Percentiles rank a stretch among this genome's conserved stretches.
These are phyloP conservation scores for Battus philenor DNA, from an alignment of 1,140 invertebrate genomes.

Conservation along the genomic window DNA sequence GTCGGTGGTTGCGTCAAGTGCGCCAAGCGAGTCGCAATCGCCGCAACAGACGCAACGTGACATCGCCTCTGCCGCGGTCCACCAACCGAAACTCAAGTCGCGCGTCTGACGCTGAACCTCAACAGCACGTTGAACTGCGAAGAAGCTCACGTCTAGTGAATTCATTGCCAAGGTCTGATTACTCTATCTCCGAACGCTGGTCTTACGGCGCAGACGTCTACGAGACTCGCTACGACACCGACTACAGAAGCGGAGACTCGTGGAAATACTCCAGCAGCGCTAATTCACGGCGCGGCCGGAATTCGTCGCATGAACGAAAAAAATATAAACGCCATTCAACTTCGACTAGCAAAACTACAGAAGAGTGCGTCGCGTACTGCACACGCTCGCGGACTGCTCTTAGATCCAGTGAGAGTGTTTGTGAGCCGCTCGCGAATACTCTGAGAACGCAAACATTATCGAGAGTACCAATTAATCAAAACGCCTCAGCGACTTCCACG, in stretches of 20 bases:
- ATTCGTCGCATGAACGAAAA: slow-evolving; percentile 63
- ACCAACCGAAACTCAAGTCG: slow-evolving; percentile 44
- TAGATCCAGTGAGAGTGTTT: slow-evolving; percentile 61
- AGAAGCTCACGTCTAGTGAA: slow-evolving; percentile 59
- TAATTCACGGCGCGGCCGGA: slow-evolving; percentile 46
- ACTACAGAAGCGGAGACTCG: slow-evolving; percentile 50
- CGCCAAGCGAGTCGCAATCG: slow-evolving; percentile 62
- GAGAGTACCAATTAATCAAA: slow-evolving; percentile 32
- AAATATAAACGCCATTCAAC: slow-evolving; percentile 50
- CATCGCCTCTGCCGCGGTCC: slow-evolving; percentile 50
- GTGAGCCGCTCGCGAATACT: slow-evolving; percentile 49
- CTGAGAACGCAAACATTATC: slow-evolving; percentile 36
- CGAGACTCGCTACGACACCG: slow-evolving; percentile 63
- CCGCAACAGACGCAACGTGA: slow-evolving; percentile 58
- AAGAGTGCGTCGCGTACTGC: slow-evolving; percentile 65
- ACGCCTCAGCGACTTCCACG: slow-evolving; percentile 35
- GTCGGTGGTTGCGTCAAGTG: slow-evolving; percentile 67
- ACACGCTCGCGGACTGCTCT: slow-evolving; percentile 71
- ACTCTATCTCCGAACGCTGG: slow-evolving; percentile 65
- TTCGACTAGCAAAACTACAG: slow-evolving; percentile 36
- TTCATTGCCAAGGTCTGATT: slow-evolving; percentile 60
- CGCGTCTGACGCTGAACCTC: slow-evolving; percentile 38
- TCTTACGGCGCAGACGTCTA: slow-evolving; percentile 69
- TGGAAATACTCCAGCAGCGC: slow-evolving; percentile 32
- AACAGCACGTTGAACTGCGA: slow-evolving; percentile 46